Evolutionary conservation across 2,888 invertebrate genomes (phyloP).

Genomic region (Trichogramma dendrolimi): DNA sequence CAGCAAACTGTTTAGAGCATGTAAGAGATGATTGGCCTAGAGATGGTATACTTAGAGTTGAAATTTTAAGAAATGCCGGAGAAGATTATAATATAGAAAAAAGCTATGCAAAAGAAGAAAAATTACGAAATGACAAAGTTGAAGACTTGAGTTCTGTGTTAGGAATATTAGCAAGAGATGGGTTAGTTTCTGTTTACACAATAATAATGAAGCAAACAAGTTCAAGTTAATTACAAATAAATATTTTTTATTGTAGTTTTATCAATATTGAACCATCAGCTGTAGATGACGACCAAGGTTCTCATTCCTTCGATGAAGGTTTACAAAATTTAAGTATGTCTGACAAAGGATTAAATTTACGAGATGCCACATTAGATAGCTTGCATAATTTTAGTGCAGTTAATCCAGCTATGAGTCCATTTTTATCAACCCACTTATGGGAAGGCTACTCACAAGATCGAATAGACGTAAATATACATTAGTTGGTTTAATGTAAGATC

Average conservation of each 20-base stretch:
- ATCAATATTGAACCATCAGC: slow-evolving; percentile 67
- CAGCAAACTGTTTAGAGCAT: slow-evolving; percentile 88
- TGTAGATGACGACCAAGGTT: slow-evolving; percentile 58
- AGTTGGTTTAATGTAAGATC: slow-evolving; percentile 10
- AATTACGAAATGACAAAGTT: slow-evolving; percentile 64
- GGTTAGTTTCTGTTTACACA: slow-evolving; percentile 51
- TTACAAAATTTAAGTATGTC: slow-evolving; percentile 46
- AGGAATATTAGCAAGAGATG: slow-evolving; percentile 64
- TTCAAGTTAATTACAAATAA: background rate
- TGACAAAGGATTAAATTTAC: slow-evolving; percentile 50
- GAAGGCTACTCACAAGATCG: slow-evolving; percentile 34
- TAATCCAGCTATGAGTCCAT: slow-evolving; percentile 41
- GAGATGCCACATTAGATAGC: slow-evolving; percentile 49
- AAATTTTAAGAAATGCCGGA: slow-evolving; percentile 70
- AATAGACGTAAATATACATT: slow-evolving; percentile 12
- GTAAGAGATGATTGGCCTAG: slow-evolving; percentile 88
- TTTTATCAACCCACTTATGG: slow-evolving; percentile 45
- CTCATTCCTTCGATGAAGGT: slow-evolving; percentile 49
- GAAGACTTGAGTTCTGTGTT: slow-evolving; percentile 60
- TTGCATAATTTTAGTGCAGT: slow-evolving; percentile 40
- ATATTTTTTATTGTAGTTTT: slow-evolving; percentile 52
- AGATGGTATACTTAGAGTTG: slow-evolving; percentile 89
- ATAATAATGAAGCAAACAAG: slow-evolving; percentile 1
- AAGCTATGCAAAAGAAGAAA: slow-evolving; percentile 78
- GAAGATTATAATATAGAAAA: slow-evolving; percentile 75